Base-by-base conservation (phyloP, 2,888 invertebrate genomes). In the Pammene aurita region DNA sequence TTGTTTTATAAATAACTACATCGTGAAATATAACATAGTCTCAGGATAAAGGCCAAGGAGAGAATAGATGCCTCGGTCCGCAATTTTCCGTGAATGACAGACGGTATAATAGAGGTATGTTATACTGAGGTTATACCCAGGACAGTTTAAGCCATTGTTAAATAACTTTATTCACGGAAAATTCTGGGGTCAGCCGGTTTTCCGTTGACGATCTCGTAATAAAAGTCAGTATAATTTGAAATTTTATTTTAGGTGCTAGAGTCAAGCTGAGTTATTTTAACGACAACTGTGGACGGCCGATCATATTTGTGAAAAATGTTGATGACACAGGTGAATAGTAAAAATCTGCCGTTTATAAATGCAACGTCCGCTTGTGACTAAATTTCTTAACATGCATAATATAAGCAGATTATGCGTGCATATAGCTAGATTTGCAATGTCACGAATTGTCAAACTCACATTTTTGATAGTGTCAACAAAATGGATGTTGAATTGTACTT, bases 31-130 rank as follows among this genome's bases (percentile, higher is more conserved):
- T 56, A 38, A 56, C 14, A 38, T 11, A 9, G 7, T 57, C 7
- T 38, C 42, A 13, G 16, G 5, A 16, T 16, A 56, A 10, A 14
- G 2, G 26, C 6, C 11, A 57, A 52, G 26, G 35, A n/a, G n/a
- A 35, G 35, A 55, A 35, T 2, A 42, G 42, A 11, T 38, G 16
- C 14, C 57, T 13, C 18, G 6, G 5, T 35, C 18, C 18, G 18
- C 57, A 42, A 42, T 42, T 57, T 57, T 16, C 18, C 11, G 13
- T 18, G 16, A 57, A 57, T 13, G 41, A 18, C 41, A 57, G 57
- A 18, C 18, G 11, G 41, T 57, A 42, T 16, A 57, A 57, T 14
- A 42, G 18, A 57, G 38, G 11, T 57, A 13, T 2, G 11, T 56
- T 41, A 52, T 52, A 52, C 26, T 26, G 50, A 18, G 50, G 52